These are phyloP conservation scores for Steinernema carpocapsae DNA, from an alignment of 2,888 invertebrate species.

Conservation along the genomic window DNA sequence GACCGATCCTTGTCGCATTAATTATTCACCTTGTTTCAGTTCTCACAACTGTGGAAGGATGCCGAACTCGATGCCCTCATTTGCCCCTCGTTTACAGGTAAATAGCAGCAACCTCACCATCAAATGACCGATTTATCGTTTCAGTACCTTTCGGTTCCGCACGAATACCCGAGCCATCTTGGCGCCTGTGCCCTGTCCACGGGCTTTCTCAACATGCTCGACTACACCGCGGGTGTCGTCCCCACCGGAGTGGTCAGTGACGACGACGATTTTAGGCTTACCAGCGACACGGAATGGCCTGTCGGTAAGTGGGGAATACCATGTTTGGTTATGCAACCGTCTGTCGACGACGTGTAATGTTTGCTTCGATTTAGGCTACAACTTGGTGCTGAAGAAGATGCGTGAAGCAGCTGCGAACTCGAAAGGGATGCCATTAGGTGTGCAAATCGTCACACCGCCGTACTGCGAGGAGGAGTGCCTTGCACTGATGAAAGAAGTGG, in stretches of 20 bases:
- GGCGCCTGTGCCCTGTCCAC: constrained; percentile 61
- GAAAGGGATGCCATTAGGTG: constrained; percentile 58
- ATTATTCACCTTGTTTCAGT: constrained; percentile 43
- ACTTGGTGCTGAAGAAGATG: constrained; percentile 52
- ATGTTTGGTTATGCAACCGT: no score
- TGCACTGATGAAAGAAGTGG: constrained; percentile 54
- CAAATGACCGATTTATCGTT: not conserved
- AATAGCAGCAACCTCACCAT: not conserved
- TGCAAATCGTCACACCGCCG: constrained; percentile 59
- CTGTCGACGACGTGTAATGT: not conserved
- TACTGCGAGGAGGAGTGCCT: constrained; percentile 62
- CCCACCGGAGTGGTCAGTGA: constrained; percentile 67
- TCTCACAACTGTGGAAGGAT: constrained; percentile 55
- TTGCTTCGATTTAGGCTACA: constrained; percentile 49
- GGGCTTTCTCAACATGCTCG: constrained; percentile 69
- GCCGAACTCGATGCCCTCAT: constrained; percentile 68
- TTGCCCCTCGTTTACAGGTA: constrained; percentile 68
- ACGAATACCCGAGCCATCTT: constrained; percentile 58
- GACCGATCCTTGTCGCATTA: no score
- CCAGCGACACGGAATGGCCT: constrained; percentile 55
- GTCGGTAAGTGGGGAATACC: constrained; percentile 47
- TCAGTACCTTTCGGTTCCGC: constrained; percentile 49
- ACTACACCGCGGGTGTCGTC: constrained; percentile 70
- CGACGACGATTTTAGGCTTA: constrained; percentile 54
- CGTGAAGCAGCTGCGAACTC: constrained; percentile 51